phyloP scores from a whole-genome alignment of 1,140 invertebrate species.

The Cyclargus thomasi region DNA sequence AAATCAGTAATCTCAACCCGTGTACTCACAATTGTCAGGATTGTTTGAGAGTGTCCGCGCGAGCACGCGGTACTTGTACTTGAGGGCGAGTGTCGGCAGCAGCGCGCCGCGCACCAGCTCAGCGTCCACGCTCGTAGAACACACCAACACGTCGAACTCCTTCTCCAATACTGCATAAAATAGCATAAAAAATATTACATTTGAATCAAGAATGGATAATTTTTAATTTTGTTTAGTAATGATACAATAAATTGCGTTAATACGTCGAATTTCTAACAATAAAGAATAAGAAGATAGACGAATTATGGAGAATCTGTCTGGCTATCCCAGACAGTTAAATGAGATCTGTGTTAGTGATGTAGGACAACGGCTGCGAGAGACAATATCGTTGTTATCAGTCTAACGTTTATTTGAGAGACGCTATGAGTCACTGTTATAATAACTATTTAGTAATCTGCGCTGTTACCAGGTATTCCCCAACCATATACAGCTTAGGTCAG shows the following conservation, averaged over 20 bases:
- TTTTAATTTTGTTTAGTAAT: too few relatives aligned
- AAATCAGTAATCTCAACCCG: too few relatives aligned
- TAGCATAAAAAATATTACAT: not conserved
- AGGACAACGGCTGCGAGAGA: too few relatives aligned
- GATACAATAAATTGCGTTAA: too few relatives aligned
- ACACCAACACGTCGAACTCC: conserved; percentile 69
- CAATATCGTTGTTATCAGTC: not conserved
- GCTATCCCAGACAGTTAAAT: too few relatives aligned
- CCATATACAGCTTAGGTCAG: not conserved
- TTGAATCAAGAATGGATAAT: too few relatives aligned
- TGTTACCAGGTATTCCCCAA: conserved; percentile 2
- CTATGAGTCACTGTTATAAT: not conserved
- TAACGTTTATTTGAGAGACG: not conserved
- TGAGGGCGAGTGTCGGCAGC: conserved; percentile 62
- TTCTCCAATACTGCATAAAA: conserved; percentile 53
- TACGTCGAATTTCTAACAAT: too few relatives aligned
- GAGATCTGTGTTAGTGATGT: too few relatives aligned
- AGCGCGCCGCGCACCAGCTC: conserved; percentile 60
- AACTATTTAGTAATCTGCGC: too few relatives aligned
- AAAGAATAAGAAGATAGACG: too few relatives aligned
- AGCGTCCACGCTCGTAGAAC: conserved; percentile 60
- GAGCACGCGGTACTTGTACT: conserved; percentile 68
- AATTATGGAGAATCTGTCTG: too few relatives aligned
- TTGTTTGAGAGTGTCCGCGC: conserved; percentile 47
- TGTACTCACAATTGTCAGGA: conserved; percentile 58